Evolutionary conservation across 2,797 vertebrate genomes (phyloP).

Genomic region (Chromobotia macracanthus): DNA sequence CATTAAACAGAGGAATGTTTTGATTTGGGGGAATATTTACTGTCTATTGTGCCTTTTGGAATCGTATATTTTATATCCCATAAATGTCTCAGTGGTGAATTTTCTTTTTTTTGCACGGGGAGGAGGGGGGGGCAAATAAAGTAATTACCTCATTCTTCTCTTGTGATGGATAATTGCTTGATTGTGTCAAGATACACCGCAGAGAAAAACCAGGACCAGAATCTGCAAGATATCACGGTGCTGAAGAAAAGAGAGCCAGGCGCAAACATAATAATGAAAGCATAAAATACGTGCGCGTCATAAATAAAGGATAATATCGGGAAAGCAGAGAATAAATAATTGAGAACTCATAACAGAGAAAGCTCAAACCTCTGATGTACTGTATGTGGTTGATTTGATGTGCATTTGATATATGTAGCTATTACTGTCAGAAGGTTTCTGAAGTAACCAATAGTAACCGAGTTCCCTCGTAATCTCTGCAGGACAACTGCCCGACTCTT

Average conservation of each 20-base stretch:
- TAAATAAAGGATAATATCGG: constrained; percentile 25
- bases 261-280: constrained; percentile 17
- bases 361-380: neutral
- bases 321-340: neutral
- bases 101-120: constrained; percentile 35
- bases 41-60: constrained; percentile 26
- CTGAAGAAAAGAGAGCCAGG: constrained; percentile 31
- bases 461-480: constrained; percentile 50
- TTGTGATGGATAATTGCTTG: constrained; percentile 54
- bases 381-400: constrained; percentile 8
- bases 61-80: constrained; percentile 48
- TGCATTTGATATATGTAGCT: constrained; percentile 1
- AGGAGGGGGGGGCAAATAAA: constrained; percentile 23
- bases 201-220: constrained; percentile 51
- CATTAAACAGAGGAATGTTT: constrained; percentile 23
- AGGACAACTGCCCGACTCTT: constrained; percentile 94
- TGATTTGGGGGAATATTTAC: constrained; percentile 25
- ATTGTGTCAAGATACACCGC: constrained; percentile 52
- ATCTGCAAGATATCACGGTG: constrained; percentile 55
- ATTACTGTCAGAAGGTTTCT: constrained; percentile 7
- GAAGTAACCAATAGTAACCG: constrained; percentile 2
- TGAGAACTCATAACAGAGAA: neutral
- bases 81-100: constrained; percentile 33
- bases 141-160: constrained; percentile 49
- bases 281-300: constrained; percentile 20